Evolutionary conservation across 64 coral and sea anemone genomes (phyloP).

Genomic region (Actinia tenebrosa): DNA sequence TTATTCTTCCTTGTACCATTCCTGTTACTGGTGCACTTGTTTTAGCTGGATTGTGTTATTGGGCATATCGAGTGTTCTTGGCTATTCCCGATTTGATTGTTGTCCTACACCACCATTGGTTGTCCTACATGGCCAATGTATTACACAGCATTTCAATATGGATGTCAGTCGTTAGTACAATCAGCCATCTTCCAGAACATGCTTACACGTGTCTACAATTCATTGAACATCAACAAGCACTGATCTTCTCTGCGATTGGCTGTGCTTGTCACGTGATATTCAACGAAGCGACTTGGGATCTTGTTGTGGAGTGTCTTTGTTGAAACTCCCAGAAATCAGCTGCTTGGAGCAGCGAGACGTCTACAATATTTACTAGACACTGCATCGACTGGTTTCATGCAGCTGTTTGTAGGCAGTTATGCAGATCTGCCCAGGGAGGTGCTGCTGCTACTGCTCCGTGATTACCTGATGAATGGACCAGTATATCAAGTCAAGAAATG

Average conservation of each 20-base stretch:
- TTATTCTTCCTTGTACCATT: background rate
- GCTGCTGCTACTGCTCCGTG: background rate
- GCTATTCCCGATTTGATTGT: background rate
- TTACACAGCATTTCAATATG: background rate
- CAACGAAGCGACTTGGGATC: background rate
- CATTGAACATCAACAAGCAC: background rate
- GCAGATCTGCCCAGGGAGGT: background rate
- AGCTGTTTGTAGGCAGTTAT: background rate
- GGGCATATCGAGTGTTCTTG: background rate
- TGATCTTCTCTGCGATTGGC: background rate
- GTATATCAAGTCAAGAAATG: background rate
- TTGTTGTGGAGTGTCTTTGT: background rate
- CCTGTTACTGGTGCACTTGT: background rate
- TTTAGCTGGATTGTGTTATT: background rate
- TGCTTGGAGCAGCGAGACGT: background rate
- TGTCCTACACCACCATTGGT: background rate
- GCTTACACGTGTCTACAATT: background rate
- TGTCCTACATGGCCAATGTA: background rate
- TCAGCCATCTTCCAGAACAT: background rate
- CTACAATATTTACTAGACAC: background rate
- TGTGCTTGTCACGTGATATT: background rate
- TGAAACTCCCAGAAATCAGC: background rate
- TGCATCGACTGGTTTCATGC: background rate
- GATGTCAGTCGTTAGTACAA: background rate
- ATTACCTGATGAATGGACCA: slow-evolving; percentile 5